Evolutionary conservation across 2,888 invertebrate species (phyloP), one percentile per base, ranked within the genome.

Genomic region (Eumerus sabulonum): DNA sequence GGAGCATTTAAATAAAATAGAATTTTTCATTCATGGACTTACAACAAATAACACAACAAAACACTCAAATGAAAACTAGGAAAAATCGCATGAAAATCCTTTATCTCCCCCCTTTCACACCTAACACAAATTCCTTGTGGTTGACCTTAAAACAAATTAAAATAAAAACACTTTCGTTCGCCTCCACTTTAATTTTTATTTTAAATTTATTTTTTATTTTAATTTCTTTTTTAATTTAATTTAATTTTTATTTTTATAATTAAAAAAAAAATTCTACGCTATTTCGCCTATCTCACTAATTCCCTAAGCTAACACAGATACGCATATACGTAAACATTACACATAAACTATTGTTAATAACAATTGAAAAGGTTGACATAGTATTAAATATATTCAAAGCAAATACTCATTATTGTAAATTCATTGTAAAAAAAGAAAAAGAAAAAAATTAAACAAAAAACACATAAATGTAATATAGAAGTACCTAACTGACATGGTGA

Each of bases 261-360:
- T 47, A 56, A 60, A 60, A 45, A 47, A 60, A 13, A 45, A 19
- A 54, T 54, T 51, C 11, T 40, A 40, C 9, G 9, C 51, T 77
- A 79, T 74, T 74, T 79, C 79, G 68, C 60, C 79, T 67, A 67
- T 67, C 63, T 79, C 63, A 68, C 64, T 70, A 64, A 56, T 74
- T 50, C 36, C 35, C 68, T 70, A 74, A 79, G 73, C 19, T 66
- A 12, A 45, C 35, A 40, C 9, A 27, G 45, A 35, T n/a, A n/a
- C 38, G 36, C 59, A 68, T 68, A 36, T 44, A 51, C 12, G 9
- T 45, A 18, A 47, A 53, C 27, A 2, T 38, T 38, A 7, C n/a
- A 40, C 40, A 40, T n/a, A 7, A 11, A 36, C 36, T 9, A 13
- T 54, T 54, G 11, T 9, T 51, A 38, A 60, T 48, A 47, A 54